These are phyloP conservation scores for Nomada ruficornis DNA, from an alignment of 2,888 invertebrate species.

Conservation along the genomic window DNA sequence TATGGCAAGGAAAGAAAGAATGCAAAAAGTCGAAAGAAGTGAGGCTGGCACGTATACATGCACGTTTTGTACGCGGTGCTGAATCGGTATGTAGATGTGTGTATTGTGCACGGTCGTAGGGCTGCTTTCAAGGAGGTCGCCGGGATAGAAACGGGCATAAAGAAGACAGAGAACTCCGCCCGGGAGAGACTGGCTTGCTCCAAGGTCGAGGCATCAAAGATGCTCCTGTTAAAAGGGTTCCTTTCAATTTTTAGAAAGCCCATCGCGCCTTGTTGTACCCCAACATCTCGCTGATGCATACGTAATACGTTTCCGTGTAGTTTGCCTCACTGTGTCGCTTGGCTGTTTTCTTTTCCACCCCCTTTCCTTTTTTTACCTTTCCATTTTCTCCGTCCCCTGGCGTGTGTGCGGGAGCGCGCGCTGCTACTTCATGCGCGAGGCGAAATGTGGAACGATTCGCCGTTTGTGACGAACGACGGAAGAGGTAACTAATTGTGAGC, in stretches of 20 bases:
- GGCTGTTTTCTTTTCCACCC: not conserved
- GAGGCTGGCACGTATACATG: conserved; percentile 27
- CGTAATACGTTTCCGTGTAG: conserved; percentile 36
- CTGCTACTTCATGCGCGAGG: not conserved
- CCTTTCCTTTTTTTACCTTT: not conserved
- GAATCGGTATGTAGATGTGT: conserved; percentile 33
- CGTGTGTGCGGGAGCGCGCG: too few relatives aligned
- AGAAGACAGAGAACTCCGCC: conserved; percentile 19
- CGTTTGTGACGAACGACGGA: not conserved
- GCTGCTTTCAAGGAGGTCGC: conserved; percentile 44
- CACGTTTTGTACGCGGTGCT: conserved; percentile 14
- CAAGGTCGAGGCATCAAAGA: conserved; percentile 58
- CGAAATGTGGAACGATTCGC: not conserved
- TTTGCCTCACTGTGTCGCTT: conserved; percentile 27
- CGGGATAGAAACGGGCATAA: conserved; percentile 43
- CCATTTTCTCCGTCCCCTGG: too few relatives aligned
- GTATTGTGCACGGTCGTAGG: conserved; percentile 31
- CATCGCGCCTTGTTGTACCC: conserved; percentile 37
- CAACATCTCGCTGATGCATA: conserved; percentile 48
- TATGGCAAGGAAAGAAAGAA: conserved; percentile 44
- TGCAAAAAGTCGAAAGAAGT: conserved; percentile 45
- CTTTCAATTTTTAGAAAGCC: conserved; percentile 53
- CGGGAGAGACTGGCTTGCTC: conserved; percentile 18
- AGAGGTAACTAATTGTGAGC: too few relatives aligned
- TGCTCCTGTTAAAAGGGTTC: conserved; percentile 48